Conservation (phyloP, 2,888 invertebrate species). For the Chaetogeoica ovagalla region DNA sequence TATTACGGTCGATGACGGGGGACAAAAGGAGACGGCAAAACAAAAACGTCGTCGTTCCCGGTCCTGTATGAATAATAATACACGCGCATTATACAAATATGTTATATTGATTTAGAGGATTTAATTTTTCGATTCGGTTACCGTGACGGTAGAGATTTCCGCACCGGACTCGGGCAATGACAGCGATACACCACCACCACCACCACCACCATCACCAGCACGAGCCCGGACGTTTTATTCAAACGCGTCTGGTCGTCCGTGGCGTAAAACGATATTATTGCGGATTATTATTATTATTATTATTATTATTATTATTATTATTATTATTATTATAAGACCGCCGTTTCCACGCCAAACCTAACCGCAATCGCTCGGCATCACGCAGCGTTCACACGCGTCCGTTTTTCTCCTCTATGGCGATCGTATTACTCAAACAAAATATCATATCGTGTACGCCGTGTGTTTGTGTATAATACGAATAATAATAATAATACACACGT, state of each 20-base stretch:
- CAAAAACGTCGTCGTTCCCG: background rate
- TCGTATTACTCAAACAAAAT: too few relatives aligned
- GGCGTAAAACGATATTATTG: background rate
- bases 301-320: too few relatives aligned
- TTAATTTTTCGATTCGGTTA: slow-evolving; percentile 49
- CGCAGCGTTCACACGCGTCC: too few relatives aligned
- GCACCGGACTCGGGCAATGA: background rate
- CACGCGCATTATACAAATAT: background rate
- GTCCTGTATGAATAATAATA: background rate
- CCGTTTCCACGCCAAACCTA: too few relatives aligned
- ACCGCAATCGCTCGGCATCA: too few relatives aligned
- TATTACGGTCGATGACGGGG: background rate
- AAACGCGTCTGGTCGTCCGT: background rate
- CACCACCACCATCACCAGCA: too few relatives aligned
- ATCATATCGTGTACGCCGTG: too few relatives aligned
- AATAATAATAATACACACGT: too few relatives aligned
- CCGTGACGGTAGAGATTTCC: slow-evolving; percentile 29
- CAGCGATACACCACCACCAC: background rate
- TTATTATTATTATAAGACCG: too few relatives aligned
- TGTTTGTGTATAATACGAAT: too few relatives aligned
- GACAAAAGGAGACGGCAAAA: background rate
- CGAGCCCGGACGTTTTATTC: background rate
- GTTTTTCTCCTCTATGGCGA: too few relatives aligned
- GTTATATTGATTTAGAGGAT: slow-evolving; percentile 41
- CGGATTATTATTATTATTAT: too few relatives aligned